Evolutionary conservation across 1,140 invertebrate species (phyloP).

Genomic region (Semibalanus balanoides): DNA sequence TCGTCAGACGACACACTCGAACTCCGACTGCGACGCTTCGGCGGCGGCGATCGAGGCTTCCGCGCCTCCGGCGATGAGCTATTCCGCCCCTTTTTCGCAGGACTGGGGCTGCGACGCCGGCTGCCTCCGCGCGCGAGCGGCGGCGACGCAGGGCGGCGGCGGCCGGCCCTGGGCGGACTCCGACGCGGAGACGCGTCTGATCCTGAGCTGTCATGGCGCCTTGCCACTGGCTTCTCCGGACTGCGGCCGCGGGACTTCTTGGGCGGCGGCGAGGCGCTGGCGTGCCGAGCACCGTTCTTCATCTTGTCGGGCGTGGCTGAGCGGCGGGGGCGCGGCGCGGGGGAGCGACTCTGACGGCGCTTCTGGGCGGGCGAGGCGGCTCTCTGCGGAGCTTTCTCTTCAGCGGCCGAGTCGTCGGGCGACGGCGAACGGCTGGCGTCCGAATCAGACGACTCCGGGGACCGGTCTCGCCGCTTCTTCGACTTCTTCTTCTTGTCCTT

Average conservation of each 20-base stretch:
- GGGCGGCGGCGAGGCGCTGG: neutral
- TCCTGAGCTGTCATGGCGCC: neutral
- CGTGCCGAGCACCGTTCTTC: neutral
- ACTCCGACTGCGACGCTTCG: neutral
- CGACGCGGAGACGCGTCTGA: neutral
- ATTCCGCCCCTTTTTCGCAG: neutral
- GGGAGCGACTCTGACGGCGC: neutral
- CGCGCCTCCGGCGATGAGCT: neutral
- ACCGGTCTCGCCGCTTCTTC: neutral
- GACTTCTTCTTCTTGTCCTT: conserved; percentile 1
- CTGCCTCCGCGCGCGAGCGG: neutral
- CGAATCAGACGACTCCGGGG: neutral
- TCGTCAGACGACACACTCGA: neutral
- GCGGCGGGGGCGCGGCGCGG: no score
- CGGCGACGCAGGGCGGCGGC: neutral
- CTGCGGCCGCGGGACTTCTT: neutral
- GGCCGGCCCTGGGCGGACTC: neutral
- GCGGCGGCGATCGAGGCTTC: neutral
- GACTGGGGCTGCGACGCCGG: neutral
- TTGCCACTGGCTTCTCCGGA: neutral
- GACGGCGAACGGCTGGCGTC: neutral
- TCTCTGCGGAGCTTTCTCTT: neutral
- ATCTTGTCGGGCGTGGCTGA: neutral
- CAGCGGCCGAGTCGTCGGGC: neutral
- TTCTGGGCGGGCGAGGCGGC: neutral